phyloP scores from a whole-genome alignment of 2,113 vertebrate genomes.

The Myxocyprinus asiaticus region DNA sequence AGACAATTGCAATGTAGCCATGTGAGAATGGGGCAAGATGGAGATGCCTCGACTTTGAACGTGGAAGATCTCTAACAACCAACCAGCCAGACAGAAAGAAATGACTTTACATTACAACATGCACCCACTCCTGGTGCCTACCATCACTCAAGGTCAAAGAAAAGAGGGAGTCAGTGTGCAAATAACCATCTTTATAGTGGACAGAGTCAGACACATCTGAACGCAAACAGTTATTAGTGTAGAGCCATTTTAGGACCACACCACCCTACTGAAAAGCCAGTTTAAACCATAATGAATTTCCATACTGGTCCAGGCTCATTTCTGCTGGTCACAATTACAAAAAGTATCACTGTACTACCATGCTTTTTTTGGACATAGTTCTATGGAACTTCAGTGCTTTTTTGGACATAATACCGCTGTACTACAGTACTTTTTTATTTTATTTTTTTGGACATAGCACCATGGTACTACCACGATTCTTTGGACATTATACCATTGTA shows the following conservation, averaged over 20 bases:
- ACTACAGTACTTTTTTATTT: too few species aligned
- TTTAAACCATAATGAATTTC: too few species aligned
- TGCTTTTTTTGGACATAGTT: slow-evolving; percentile 6
- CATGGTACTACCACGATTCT: too few species aligned
- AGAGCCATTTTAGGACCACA: slow-evolving; percentile 3
- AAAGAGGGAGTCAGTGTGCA: neutral
- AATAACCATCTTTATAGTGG: neutral
- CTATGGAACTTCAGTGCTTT: too few species aligned
- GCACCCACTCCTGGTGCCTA: slow-evolving; percentile 6
- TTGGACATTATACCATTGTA: too few species aligned
- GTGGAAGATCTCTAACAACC: slow-evolving; percentile 65
- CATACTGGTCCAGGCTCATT: neutral
- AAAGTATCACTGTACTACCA: neutral
- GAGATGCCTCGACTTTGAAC: slow-evolving; percentile 70
- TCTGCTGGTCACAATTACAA: neutral
- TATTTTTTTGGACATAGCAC: too few species aligned
- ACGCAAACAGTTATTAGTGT: slow-evolving; percentile 11
- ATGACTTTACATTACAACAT: slow-evolving; percentile 38
- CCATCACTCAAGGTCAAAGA: neutral
- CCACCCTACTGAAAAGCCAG: too few species aligned
- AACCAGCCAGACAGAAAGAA: slow-evolving; percentile 54
- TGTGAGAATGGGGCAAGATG: slow-evolving; percentile 78
- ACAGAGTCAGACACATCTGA: neutral
- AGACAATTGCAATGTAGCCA: slow-evolving; percentile 83
- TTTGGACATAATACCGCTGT: too few species aligned